These are phyloP conservation scores for Enteromius radiatus DNA, from an alignment of 2,797 vertebrate species.

Conservation along the genomic window DNA sequence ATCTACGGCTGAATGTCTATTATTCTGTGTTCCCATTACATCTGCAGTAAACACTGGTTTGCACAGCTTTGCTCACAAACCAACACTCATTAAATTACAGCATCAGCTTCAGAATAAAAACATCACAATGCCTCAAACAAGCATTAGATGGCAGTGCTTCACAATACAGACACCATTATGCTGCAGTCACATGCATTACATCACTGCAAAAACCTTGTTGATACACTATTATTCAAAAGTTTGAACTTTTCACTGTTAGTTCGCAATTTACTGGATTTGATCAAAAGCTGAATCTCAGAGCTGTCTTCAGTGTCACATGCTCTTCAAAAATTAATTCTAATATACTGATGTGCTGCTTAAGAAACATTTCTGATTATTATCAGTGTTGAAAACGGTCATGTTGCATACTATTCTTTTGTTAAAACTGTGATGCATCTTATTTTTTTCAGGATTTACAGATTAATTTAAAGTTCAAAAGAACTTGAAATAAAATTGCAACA, in stretches of 20 bases:
- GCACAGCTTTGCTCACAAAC: background rate
- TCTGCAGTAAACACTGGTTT: background rate
- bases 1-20: background rate
- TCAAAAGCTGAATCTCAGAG: background rate
- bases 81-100: background rate
- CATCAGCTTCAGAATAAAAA: background rate
- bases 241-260: too few species aligned
- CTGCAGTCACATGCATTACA: background rate
- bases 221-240: background rate
- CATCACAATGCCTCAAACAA: background rate
- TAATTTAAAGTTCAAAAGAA: background rate
- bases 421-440: background rate
- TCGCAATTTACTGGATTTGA: background rate
- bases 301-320: background rate
- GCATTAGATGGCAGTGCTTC: conserved; percentile 22
- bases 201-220: background rate
- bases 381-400: background rate
- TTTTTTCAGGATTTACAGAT: background rate
- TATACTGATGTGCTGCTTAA: background rate
- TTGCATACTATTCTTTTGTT: background rate
- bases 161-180: conserved; percentile 1
- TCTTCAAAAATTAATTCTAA: background rate
- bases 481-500: background rate
- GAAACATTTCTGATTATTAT: background rate
- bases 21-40: background rate